Evolutionary conservation across 1,140 invertebrate species (phyloP), one percentile per base, ranked within the genome.

Genomic region (Schlechtendalia chinensis): DNA sequence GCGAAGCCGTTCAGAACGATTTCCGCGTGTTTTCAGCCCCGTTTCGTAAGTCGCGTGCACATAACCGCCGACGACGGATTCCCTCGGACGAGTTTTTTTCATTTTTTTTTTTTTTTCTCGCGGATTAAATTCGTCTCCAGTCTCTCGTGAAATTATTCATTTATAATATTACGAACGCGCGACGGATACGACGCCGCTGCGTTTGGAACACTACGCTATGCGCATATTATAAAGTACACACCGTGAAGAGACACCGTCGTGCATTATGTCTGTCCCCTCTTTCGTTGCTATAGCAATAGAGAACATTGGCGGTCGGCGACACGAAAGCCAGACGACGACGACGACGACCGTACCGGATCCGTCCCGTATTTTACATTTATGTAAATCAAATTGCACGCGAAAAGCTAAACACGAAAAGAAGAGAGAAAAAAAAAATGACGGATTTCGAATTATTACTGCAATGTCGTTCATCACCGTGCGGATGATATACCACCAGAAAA

Each of bases 211-310:
- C n/a, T 69, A 47, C 22, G n/a, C 32, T 69, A 29, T n/a, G 47
- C 39, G 12, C 8, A 12, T 27, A 24, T 8, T 59, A 59, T 50
- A 50, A 14, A 12, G 8, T 50, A 50, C 29, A 63, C 29, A 32
- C 17, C 10, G 17, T n/a, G 27, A 32, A 63, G 27, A 14, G 61
- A 65, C 29, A 29, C 32, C 16, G 32, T 32, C 27, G 5, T 32
- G 61, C 27, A 29, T 29, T 63, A 10, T 29, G 45, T 69, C 45
- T 69, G 67, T 69, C 67, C 29, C 67, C 67, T 47, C 45, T 24
- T 24, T 24, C 45, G 67, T 69, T 69, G 39, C 67, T 69, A 69
- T 69, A 69, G 39, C 22, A 50, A 69, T 69, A 24, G n/a, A n/a
- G 17, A 29, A 69, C 24, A 67, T 47, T 27, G 45, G 47, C 67